A percentile compares a stretch with the other conserved stretches of the same genome.
Evolutionary conservation across 2,888 invertebrate species (phyloP).

Genomic region (Liodrosophila aerea): DNA sequence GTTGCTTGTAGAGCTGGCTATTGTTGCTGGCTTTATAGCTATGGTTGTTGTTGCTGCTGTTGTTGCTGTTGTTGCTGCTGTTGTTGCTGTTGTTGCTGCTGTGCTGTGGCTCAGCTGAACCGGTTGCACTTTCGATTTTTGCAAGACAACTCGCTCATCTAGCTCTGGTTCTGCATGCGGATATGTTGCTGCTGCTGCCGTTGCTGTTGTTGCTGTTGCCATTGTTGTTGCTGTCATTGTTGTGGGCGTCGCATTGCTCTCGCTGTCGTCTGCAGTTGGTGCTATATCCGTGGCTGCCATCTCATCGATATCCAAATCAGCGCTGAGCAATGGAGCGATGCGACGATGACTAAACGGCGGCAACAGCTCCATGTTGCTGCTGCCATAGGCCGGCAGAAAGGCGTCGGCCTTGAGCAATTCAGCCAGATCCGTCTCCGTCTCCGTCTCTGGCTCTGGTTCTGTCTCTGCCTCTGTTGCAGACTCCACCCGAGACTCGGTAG

Average conservation of each 20-base stretch:
- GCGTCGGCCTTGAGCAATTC: slow-evolving; percentile 76
- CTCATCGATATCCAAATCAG: slow-evolving; percentile 35
- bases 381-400: slow-evolving; percentile 64
- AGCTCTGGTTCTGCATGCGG: slow-evolving; percentile 6
- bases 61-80: slow-evolving; percentile 28
- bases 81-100: slow-evolving; percentile 17
- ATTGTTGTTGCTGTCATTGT: slow-evolving; percentile 23
- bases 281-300: slow-evolving; percentile 38
- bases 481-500: background rate
- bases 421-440: slow-evolving; percentile 29
- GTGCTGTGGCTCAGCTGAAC: slow-evolving; percentile 54
- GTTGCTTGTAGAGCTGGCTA: slow-evolving; percentile 24
- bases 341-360: slow-evolving; percentile 64
- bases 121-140: slow-evolving; percentile 81
- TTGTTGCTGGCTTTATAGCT: slow-evolving; percentile 21
- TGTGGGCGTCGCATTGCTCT: slow-evolving; percentile 25
- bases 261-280: slow-evolving; percentile 17
- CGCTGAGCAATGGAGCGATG: slow-evolving; percentile 66
- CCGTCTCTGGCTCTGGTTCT: slow-evolving; percentile 15
- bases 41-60: slow-evolving; percentile 21
- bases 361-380: slow-evolving; percentile 48
- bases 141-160: slow-evolving; percentile 51
- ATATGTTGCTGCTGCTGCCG: slow-evolving; percentile 20
- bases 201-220: slow-evolving; percentile 8
- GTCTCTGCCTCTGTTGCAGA: slow-evolving; percentile 8